These are phyloP conservation scores for Strigamia maritima DNA, from an alignment of 2,888 invertebrate species.

Conservation along the genomic window DNA sequence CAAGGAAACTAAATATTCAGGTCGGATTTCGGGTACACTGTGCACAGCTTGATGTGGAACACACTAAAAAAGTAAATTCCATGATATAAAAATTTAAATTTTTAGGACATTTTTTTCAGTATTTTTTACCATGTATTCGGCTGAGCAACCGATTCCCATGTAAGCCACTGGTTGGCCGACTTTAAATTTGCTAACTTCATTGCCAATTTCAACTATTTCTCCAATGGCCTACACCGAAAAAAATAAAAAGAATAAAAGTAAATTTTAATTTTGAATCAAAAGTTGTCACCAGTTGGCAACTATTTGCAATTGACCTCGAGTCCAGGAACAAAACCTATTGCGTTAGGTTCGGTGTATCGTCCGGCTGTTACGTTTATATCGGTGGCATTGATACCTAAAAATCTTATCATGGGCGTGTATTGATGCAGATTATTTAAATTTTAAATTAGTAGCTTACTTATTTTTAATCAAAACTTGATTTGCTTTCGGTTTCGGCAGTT, in stretches of 20 bases:
- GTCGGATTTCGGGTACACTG: neutral
- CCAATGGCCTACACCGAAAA: neutral
- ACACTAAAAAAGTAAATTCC: slow-evolving; percentile 47
- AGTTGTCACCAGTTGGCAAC: neutral
- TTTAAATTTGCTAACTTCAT: slow-evolving; percentile 42
- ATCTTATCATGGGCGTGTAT: slow-evolving; percentile 26
- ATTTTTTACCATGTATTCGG: slow-evolving; percentile 47
- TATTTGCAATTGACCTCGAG: neutral
- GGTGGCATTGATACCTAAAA: slow-evolving; percentile 5
- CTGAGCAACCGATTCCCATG: slow-evolving; percentile 43
- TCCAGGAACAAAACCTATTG: neutral
- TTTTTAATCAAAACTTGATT: slow-evolving; percentile 49
- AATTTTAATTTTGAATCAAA: neutral
- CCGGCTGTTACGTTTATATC: slow-evolving; percentile 22
- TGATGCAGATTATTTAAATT: neutral
- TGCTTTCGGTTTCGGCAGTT: slow-evolving; percentile 47
- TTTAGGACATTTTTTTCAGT: neutral
- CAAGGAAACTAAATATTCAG: neutral
- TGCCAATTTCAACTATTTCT: slow-evolving; percentile 44
- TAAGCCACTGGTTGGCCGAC: slow-evolving; percentile 48
- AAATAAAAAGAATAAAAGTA: neutral
- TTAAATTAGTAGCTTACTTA: slow-evolving; percentile 45
- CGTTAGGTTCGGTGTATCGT: neutral
- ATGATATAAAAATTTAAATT: slow-evolving; percentile 46
- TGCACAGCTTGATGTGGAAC: slow-evolving; percentile 45